Evolutionary conservation across 2,888 invertebrate genomes (phyloP), one percentile per base, ranked within the genome.

Genomic region (Chrysolina haemoptera): DNA sequence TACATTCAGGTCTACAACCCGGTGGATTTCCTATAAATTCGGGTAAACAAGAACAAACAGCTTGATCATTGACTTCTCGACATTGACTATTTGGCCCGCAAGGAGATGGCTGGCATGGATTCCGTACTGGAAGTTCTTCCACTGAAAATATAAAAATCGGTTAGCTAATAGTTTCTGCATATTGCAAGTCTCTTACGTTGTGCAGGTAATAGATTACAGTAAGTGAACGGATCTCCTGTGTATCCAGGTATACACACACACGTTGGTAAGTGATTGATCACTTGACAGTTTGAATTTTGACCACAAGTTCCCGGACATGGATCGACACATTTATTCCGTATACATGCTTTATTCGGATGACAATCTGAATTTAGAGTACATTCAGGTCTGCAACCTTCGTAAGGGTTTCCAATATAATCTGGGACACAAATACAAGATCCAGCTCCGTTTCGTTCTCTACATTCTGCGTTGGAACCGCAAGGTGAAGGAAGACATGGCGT

Each of bases 221-320:
- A 90, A 68, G 88, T 87, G 82, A 91, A 91, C 16, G 92, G 91
- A 85, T 86, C 85, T 94, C 96, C 96, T 20, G 91, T 90, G 86
- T 91, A 94, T 63, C 93, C 93, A 68, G 89, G 86, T 8, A 92
- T 91, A 83, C 94, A 94, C 80, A 91, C 91, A 83, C 94, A 95
- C 91, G 93, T 93, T 0, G 94, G 94, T 69, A 94, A 90, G 81
- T 95, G 95, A 85, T 95, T 95, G 27, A 94, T 89, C 5, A 94
- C 94, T 81, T 92, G 91, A 82, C 96, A 96, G 64, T 92, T 85
- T 0, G 96, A 95, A 84, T 93, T 94, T 69, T 88, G 86, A 0
- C 95, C 96, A 85, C 96, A 96, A 18, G 93, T 94, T 75, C 93
- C 93, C 10, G 93, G 92, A 82, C 96, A 96, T 63, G 96, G 95